phyloP scores from a whole-genome alignment of 2,888 invertebrate species.

The Coelinius sp. region DNA sequence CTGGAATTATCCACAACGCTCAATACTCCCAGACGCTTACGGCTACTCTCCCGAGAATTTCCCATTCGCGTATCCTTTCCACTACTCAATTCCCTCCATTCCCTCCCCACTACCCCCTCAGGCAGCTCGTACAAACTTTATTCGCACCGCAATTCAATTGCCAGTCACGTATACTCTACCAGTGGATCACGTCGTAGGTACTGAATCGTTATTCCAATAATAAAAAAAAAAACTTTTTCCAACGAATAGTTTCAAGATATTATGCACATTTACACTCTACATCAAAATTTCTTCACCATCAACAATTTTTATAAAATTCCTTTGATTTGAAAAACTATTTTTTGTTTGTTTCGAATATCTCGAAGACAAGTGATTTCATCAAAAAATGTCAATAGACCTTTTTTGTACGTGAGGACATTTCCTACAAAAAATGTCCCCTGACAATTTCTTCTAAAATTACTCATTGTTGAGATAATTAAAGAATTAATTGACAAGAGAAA shows the following conservation, averaged over 20 bases:
- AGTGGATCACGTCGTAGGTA: conserved; percentile 14
- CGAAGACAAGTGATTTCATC: too few species aligned
- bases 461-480: too few species aligned
- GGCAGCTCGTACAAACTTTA: conserved; percentile 11
- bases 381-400: too few species aligned
- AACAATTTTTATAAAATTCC: too few species aligned
- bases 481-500: too few species aligned
- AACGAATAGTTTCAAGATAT: background rate
- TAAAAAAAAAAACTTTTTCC: background rate
- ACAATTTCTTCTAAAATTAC: too few species aligned
- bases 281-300: too few species aligned
- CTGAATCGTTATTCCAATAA: background rate
- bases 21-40: conserved; percentile 1
- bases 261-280: background rate
- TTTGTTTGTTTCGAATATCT: too few species aligned
- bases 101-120: background rate
- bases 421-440: too few species aligned
- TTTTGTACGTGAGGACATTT: too few species aligned
- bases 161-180: conserved; percentile 19
- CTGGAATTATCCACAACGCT: background rate
- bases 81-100: background rate
- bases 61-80: conserved; percentile 3
- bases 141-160: conserved; percentile 16
- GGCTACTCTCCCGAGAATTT: conserved; percentile 16
- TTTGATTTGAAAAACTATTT: too few species aligned